Base-by-base conservation (phyloP, 2,888 invertebrate genomes). In the Serrognathus titanus region DNA sequence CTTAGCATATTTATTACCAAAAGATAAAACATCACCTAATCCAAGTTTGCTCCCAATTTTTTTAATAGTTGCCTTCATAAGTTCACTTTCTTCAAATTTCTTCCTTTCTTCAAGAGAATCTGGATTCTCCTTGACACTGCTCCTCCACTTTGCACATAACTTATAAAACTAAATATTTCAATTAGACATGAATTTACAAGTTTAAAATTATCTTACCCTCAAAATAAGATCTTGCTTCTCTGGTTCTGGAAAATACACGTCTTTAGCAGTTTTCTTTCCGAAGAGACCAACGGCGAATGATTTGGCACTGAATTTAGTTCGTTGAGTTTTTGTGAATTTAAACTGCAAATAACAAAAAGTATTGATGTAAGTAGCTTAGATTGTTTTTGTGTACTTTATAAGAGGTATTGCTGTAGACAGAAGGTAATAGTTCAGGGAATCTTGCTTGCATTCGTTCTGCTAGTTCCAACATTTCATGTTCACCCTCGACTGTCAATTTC, bases 251-350 rank as follows among this genome's bases (percentile, higher is more conserved):
- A 84, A 90, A 69, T 80, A 77, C 9, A 92, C 84, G 62, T 83
- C 75, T 50, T 81, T 78, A 13, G 84, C 82, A 16, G 82, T 80
- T 65, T 82, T 79, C 60, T 82, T 81, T 10, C 88, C 89, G 77
- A 93, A 92, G 43, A 93, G 75, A 0, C 92, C 92, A 50, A 84
- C 80, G 0, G 86, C 83, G 78, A 92, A 93, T 71, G 84, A 82
- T 66, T 82, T 81, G 0, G 91, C 91, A 75, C 93, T 93, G 67
- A 84, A 83, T 53, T 85, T 81, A 0, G 92, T 84, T 63, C 93
- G 82, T 71, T 92, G 87, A 1, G 89, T 89, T 1, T 85, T 84
- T 12, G 93, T 93, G 64, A 84, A 88, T 67, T 86, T 86, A 69
- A 93, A 89, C 86, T 90, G 79, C 61, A 81, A 80, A 49, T 57